Evolutionary conservation across 2,888 invertebrate species (phyloP).

Genomic region (Drosophila diplacantha): DNA sequence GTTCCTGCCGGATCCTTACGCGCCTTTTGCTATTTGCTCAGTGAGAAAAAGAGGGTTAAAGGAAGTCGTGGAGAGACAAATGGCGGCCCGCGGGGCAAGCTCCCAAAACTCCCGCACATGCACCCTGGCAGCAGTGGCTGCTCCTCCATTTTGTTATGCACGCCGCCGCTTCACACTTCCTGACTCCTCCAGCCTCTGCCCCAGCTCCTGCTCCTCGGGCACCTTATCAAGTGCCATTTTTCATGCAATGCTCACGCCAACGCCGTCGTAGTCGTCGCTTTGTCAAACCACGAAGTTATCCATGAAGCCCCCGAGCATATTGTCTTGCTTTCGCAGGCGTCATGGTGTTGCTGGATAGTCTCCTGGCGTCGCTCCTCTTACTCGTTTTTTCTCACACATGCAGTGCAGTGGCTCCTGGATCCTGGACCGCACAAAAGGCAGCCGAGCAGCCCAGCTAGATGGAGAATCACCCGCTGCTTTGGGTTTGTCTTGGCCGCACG

Average conservation of each 20-base stretch:
- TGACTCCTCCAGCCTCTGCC: conserved; percentile 31
- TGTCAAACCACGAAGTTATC: conserved; percentile 64
- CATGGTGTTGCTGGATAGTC: conserved; percentile 22
- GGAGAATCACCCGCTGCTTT: conserved; percentile 25
- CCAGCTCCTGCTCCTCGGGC: conserved; percentile 5
- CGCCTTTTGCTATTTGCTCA: conserved; percentile 71
- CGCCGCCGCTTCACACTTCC: conserved; percentile 65
- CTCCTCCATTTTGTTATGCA: conserved; percentile 46
- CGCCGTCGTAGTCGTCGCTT: conserved; percentile 41
- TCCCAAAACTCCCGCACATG: conserved; percentile 43
- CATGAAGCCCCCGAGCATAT: conserved; percentile 47
- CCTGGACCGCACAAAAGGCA: conserved; percentile 38
- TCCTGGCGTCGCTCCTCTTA: conserved; percentile 12
- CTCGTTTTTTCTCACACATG: conserved; percentile 40
- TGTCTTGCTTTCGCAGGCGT: conserved; percentile 34
- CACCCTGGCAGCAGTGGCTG: conserved; percentile 22
- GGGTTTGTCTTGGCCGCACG: conserved; percentile 29
- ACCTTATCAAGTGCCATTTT: conserved; percentile 70
- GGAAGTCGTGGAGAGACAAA: conserved; percentile 47
- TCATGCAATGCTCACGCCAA: conserved; percentile 61
- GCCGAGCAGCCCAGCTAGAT: conserved; percentile 22
- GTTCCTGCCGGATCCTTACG: conserved; percentile 40
- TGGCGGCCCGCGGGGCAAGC: conserved; percentile 57
- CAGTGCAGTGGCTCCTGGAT: conserved; percentile 4
- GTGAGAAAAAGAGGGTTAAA: conserved; percentile 50